Conservation (phyloP, 2,888 invertebrate genomes). For the Limnephilus lunatus region DNA sequence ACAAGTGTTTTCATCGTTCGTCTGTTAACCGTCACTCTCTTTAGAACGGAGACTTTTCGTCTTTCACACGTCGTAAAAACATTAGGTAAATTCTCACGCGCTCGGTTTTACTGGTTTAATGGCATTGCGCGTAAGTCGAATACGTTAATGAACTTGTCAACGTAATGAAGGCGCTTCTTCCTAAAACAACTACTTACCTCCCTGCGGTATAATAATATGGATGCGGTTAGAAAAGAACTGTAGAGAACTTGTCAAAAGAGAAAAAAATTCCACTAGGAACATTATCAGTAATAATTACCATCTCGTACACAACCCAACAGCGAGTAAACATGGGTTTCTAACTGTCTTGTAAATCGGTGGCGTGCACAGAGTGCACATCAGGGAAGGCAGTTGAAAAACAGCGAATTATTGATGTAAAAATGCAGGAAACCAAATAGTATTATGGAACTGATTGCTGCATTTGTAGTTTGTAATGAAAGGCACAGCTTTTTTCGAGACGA, state of each 20-base stretch:
- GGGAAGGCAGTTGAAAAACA: too few species aligned
- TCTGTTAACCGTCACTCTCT: neutral
- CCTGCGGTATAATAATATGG: conserved; percentile 30
- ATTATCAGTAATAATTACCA: too few species aligned
- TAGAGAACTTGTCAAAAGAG: neutral
- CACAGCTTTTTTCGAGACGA: too few species aligned
- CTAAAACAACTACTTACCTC: conserved; percentile 25
- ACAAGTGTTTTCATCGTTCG: neutral
- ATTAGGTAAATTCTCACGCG: neutral
- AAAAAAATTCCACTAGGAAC: neutral
- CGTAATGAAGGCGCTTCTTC: conserved; percentile 26
- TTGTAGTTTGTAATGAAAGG: too few species aligned
- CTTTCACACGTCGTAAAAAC: neutral
- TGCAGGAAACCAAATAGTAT: too few species aligned
- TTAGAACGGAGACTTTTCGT: neutral
- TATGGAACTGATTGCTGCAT: too few species aligned
- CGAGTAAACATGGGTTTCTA: too few species aligned
- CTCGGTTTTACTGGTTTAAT: neutral
- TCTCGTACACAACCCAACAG: too few species aligned
- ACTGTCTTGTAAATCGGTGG: too few species aligned
- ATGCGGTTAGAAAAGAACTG: neutral
- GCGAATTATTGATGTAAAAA: too few species aligned
- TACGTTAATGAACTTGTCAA: conserved; percentile 10
- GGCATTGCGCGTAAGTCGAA: neutral
- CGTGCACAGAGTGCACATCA: too few species aligned